A percentile compares a stretch with the other conserved stretches of the same genome.
Evolutionary conservation across 2,113 vertebrate species (phyloP).

Genomic region (Petrocephalus zakoni): DNA sequence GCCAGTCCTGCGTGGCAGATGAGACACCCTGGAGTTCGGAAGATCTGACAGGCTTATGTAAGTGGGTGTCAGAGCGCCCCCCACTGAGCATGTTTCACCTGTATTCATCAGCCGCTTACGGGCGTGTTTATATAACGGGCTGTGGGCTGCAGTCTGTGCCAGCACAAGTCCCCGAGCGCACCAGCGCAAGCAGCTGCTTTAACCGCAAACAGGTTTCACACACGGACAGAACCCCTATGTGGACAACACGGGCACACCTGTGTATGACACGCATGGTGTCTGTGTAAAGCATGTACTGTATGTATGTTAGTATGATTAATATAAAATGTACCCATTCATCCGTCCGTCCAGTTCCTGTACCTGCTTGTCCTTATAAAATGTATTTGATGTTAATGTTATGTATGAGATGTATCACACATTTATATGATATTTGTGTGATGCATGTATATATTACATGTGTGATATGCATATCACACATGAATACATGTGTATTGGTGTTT

Average conservation of each 20-base stretch:
- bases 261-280: not conserved
- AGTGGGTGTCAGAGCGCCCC: not conserved
- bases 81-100: not conserved
- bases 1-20: not conserved
- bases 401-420: slow-evolving; percentile 7
- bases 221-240: not conserved
- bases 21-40: not conserved
- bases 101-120: not conserved
- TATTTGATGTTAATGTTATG: not conserved
- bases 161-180: not conserved
- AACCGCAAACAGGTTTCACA: not conserved
- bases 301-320: not conserved
- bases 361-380: not conserved
- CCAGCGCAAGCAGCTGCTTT: not conserved
- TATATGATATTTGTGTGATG: not conserved
- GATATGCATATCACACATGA: slow-evolving; percentile 35
- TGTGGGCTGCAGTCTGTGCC: not conserved
- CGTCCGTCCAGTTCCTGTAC: slow-evolving; percentile 21
- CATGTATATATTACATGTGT: not conserved
- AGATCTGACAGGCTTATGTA: not conserved
- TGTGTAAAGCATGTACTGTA: not conserved
- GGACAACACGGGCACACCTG: not conserved
- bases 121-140: not conserved
- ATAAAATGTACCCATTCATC: not conserved
- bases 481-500: not conserved